Evolutionary conservation across 2,113 vertebrate genomes (phyloP).

Genomic region (Raja brachyura): DNA sequence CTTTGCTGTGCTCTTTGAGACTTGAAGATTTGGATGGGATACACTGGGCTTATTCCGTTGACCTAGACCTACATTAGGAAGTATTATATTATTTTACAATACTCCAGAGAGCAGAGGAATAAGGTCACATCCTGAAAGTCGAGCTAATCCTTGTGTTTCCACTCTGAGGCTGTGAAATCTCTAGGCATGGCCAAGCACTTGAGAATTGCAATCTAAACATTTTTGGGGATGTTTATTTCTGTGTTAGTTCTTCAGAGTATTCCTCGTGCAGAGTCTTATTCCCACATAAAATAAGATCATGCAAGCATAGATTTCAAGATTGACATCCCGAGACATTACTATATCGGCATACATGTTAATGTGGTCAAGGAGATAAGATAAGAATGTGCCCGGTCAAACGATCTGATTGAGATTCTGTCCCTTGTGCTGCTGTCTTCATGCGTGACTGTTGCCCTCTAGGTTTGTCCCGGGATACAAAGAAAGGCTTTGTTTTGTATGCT

Average conservation of each 20-base stretch:
- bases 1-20: slow-evolving; percentile 15
- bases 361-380: not conserved
- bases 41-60: not conserved
- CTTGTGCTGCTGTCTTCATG: not conserved
- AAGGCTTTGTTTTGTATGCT: too few relatives aligned
- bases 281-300: not conserved
- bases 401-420: too few relatives aligned
- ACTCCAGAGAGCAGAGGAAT: not conserved
- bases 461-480: not conserved
- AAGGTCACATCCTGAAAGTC: slow-evolving; percentile 29
- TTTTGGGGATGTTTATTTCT: slow-evolving; percentile 1
- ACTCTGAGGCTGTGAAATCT: not conserved
- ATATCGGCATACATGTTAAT: not conserved
- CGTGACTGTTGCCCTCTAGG: not conserved
- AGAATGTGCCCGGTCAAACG: too few relatives aligned
- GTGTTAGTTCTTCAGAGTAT: not conserved
- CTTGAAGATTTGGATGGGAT: not conserved
- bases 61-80: slow-evolving; percentile 9
- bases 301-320: not conserved
- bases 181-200: not conserved
- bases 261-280: too few relatives aligned
- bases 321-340: not conserved
- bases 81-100: slow-evolving; percentile 33
- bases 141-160: slow-evolving; percentile 7
- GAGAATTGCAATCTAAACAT: slow-evolving; percentile 13